Evolutionary conservation across 1,140 invertebrate species (phyloP).

Genomic region (Halictus rubicundus): DNA sequence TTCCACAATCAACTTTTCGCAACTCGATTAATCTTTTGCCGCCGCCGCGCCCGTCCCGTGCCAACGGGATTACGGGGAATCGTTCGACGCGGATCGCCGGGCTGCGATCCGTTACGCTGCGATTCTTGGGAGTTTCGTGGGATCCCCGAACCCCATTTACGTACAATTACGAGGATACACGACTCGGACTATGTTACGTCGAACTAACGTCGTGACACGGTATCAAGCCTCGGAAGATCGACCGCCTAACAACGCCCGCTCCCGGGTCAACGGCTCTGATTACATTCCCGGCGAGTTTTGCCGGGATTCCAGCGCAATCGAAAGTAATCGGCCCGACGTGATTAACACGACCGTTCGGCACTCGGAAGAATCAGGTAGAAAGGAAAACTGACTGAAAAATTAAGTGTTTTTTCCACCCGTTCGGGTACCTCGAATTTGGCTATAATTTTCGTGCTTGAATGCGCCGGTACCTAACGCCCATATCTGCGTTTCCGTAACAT

Average conservation of each 20-base stretch:
- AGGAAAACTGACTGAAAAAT: too few relatives aligned
- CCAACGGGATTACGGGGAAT: neutral
- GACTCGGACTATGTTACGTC: too few relatives aligned
- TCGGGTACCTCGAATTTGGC: too few relatives aligned
- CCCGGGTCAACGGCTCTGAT: neutral
- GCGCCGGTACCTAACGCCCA: too few relatives aligned
- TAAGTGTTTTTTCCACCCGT: too few relatives aligned
- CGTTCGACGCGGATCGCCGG: neutral
- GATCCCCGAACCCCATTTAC: neutral
- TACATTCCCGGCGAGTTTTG: neutral
- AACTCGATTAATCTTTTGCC: conserved; percentile 52
- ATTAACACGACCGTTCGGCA: too few relatives aligned
- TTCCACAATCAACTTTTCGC: conserved; percentile 50
- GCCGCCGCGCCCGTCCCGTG: too few relatives aligned
- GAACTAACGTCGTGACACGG: neutral
- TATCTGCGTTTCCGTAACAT: too few relatives aligned
- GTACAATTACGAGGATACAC: too few relatives aligned
- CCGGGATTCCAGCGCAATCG: neutral
- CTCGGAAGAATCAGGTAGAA: too few relatives aligned
- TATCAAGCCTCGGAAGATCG: neutral
- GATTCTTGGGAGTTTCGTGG: neutral
- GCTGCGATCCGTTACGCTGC: neutral
- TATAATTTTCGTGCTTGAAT: too few relatives aligned
- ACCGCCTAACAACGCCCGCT: neutral
- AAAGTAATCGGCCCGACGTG: too few relatives aligned